These are phyloP conservation scores for Centruroides vittatus DNA, from an alignment of 1,140 invertebrate genomes.

Conservation along the genomic window DNA sequence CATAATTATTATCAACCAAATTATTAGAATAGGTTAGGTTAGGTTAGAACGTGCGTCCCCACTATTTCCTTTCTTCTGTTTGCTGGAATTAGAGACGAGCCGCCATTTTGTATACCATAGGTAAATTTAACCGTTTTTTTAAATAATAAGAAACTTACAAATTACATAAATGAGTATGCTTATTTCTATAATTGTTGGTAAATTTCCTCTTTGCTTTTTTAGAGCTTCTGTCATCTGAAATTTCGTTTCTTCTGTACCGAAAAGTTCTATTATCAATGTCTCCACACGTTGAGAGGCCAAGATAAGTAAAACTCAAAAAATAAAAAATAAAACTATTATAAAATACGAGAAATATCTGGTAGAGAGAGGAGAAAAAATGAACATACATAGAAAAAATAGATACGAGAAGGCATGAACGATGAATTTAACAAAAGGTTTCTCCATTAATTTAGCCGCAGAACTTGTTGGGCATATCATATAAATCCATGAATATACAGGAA, in stretches of 20 bases:
- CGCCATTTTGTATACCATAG: too few species aligned
- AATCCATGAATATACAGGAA: conserved; percentile 82
- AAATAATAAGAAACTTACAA: conserved; percentile 32
- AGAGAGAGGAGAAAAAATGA: background rate
- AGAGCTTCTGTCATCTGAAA: conserved; percentile 52
- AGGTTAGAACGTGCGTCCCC: too few species aligned
- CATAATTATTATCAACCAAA: too few species aligned
- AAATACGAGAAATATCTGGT: background rate
- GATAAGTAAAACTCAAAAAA: conserved; percentile 70
- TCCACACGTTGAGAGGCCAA: conserved; percentile 94
- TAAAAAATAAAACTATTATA: conserved; percentile 6
- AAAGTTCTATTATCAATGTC: conserved; percentile 56
- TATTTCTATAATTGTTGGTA: conserved; percentile 68
- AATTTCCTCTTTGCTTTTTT: conserved; percentile 56
- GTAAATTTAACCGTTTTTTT: too few species aligned
- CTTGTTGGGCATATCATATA: conserved; percentile 88
- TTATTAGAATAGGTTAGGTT: too few species aligned
- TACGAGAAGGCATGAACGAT: conserved; percentile 96
- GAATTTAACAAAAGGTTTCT: conserved; percentile 98
- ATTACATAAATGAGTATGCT: conserved; percentile 66
- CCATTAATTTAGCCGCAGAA: conserved; percentile 70
- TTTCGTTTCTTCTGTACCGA: conserved; percentile 55
- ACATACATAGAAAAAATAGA: conserved; percentile 80
- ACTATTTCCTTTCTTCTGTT: too few species aligned
- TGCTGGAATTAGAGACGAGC: too few species aligned